Evolutionary conservation across 2,797 vertebrate species (phyloP).

Genomic region (Mus minutoides): DNA sequence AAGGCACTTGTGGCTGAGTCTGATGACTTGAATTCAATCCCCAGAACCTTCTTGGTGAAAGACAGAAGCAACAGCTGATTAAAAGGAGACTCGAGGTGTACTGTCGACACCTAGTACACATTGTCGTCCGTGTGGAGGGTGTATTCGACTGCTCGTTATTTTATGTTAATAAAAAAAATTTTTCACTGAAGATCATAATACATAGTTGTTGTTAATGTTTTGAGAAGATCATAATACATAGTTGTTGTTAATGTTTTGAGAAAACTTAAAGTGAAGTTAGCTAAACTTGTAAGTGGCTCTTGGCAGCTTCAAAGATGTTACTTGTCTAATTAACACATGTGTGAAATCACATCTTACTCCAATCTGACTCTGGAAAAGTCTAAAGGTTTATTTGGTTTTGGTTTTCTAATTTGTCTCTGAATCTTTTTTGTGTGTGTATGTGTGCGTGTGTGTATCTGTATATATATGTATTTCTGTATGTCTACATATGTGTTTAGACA

Average conservation of each 20-base stretch:
- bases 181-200: too few relatives aligned
- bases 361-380: not conserved
- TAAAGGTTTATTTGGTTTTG: not conserved
- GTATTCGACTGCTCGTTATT: too few relatives aligned
- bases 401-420: not conserved
- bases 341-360: not conserved
- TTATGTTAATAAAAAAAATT: too few relatives aligned
- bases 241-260: too few relatives aligned
- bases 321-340: not conserved
- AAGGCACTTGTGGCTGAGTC: not conserved
- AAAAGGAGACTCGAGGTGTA: too few relatives aligned
- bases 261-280: too few relatives aligned
- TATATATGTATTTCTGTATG: not conserved
- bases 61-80: too few relatives aligned
- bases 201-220: too few relatives aligned
- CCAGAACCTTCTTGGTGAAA: not conserved
- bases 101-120: too few relatives aligned
- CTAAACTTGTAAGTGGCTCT: not conserved
- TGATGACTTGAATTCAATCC: not conserved
- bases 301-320: not conserved
- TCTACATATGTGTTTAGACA: not conserved
- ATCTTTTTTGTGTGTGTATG: not conserved
- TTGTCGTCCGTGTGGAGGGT: too few relatives aligned
- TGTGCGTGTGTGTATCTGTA: not conserved
- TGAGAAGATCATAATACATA: too few relatives aligned